Evolutionary conservation across 35 echinoderm and acorn worm genomes (phyloP).

Genomic region (Strongylocentrotus purpuratus): DNA sequence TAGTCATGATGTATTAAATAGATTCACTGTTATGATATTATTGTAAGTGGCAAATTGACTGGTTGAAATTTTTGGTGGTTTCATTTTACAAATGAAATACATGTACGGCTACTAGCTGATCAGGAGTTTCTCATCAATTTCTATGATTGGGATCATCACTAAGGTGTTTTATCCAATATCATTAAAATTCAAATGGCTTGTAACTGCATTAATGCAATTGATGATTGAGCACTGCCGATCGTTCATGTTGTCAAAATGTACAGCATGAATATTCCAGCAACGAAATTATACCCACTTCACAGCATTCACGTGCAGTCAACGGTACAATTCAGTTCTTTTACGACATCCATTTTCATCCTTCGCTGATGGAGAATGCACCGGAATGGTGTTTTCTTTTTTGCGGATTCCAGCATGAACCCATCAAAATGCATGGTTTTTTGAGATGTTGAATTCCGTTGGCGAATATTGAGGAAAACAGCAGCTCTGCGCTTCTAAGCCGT

Average conservation of each 20-base stretch:
- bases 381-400: neutral
- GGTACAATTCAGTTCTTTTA: neutral
- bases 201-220: neutral
- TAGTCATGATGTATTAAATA: too few species aligned
- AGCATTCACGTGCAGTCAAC: neutral
- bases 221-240: neutral
- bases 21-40: too few species aligned
- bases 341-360: neutral
- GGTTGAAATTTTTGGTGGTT: neutral
- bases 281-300: neutral
- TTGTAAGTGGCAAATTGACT: neutral
- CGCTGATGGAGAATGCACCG: neutral
- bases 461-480: neutral
- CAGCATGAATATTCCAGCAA: neutral
- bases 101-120: neutral
- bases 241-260: neutral
- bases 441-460: neutral
- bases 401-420: neutral
- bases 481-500: neutral
- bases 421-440: neutral
- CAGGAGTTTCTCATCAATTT: neutral
- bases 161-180: neutral
- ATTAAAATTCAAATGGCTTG: neutral
- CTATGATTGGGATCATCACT: neutral
- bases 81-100: neutral